Percentiles rank a stretch among this genome's conserved stretches.
Evolutionary conservation across 2,797 vertebrate species (phyloP).

Genomic region (Acanthurus tractus): DNA sequence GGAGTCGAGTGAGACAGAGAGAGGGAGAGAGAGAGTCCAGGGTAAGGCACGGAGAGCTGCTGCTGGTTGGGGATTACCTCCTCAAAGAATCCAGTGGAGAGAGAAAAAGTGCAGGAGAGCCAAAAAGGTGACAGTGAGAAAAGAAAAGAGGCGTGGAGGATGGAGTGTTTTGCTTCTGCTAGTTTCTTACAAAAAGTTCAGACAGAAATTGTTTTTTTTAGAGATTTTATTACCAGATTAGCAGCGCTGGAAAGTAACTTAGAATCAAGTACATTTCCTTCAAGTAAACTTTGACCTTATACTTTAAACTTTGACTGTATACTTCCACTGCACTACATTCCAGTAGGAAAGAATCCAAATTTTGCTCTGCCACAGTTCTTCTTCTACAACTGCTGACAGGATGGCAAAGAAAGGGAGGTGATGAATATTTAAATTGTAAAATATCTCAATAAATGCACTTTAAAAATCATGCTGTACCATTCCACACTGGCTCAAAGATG

Average conservation of each 20-base stretch:
- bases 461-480: background rate
- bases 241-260: background rate
- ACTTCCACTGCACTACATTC: background rate
- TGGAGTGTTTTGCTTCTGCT: background rate
- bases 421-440: background rate
- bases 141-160: background rate
- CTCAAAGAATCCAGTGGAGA: conserved; percentile 15
- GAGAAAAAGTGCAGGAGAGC: background rate
- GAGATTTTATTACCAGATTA: background rate
- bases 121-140: background rate
- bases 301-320: background rate
- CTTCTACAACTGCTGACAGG: background rate
- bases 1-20: conserved; percentile 21
- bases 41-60: conserved; percentile 30
- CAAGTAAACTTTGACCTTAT: background rate
- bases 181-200: background rate
- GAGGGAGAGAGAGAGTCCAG: conserved; percentile 19
- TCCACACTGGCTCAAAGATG: background rate
- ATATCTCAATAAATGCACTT: background rate
- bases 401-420: background rate
- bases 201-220: background rate
- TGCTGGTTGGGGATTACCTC: conserved; percentile 60
- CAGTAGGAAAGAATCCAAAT: background rate
- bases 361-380: background rate
- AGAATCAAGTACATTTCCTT: background rate